Conservation (phyloP, 2,113 vertebrate species). For the Gasterosteus aculeatus region DNA sequence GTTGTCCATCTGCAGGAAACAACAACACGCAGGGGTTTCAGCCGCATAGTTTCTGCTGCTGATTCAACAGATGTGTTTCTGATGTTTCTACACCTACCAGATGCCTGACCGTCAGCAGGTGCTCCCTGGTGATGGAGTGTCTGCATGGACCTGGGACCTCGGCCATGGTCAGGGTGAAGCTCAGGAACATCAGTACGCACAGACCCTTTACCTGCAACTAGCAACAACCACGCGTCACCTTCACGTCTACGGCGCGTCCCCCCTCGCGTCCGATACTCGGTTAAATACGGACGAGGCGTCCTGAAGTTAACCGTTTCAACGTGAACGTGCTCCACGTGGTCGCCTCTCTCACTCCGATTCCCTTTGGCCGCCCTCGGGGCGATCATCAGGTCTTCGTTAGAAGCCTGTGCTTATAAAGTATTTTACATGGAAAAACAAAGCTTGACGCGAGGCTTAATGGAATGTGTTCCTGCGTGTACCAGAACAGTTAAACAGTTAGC, state of each 20-base stretch:
- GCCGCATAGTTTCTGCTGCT: background rate
- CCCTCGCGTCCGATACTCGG: background rate
- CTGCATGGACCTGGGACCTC: conserved; percentile 82
- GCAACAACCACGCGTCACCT: conserved; percentile 20
- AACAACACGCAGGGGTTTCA: conserved; percentile 22
- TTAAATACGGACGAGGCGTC: background rate
- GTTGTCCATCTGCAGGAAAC: conserved; percentile 78
- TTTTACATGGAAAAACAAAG: conserved; percentile 24
- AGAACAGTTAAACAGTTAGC: conserved; percentile 14
- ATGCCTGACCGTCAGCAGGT: conserved; percentile 76
- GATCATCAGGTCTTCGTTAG: background rate
- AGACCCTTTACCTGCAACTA: conserved; percentile 81
- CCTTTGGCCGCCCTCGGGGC: background rate
- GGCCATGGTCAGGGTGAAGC: conserved; percentile 78
- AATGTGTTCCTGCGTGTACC: conserved; percentile 13
- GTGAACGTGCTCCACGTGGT: conserved; percentile 6
- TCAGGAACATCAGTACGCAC: conserved; percentile 82
- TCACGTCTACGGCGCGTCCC: background rate
- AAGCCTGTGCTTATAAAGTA: background rate
- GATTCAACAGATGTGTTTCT: conserved; percentile 1
- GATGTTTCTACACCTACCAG: conserved; percentile 70
- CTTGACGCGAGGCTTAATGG: conserved; percentile 7
- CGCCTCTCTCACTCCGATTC: background rate
- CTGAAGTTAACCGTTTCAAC: conserved; percentile 19
- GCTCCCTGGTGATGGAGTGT: conserved; percentile 82